These are phyloP conservation scores for Mola mola DNA, from an alignment of 2,113 vertebrate species.

Conservation along the genomic window DNA sequence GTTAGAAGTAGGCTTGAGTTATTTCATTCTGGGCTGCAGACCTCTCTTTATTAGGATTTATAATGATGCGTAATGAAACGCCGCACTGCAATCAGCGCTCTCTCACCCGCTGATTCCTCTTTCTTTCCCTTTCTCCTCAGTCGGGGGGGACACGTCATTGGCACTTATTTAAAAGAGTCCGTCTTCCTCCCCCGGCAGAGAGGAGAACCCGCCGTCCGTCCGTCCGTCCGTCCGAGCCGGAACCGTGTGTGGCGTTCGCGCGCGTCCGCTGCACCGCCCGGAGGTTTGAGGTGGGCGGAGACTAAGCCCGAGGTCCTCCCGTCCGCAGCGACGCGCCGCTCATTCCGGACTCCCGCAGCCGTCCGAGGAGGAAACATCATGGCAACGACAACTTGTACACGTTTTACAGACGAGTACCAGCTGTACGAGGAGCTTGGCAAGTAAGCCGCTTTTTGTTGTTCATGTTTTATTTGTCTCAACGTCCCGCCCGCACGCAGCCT, in stretches of 20 bases:
- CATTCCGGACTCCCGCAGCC: slow-evolving; percentile 50
- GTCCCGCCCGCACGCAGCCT: slow-evolving; percentile 28
- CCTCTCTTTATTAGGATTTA: slow-evolving; percentile 9
- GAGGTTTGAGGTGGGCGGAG: slow-evolving; percentile 70
- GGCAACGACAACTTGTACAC: slow-evolving; percentile 92
- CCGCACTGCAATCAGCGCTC: slow-evolving; percentile 7
- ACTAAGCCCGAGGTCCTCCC: slow-evolving; percentile 44
- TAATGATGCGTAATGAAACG: slow-evolving; percentile 9
- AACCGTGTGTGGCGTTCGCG: slow-evolving; percentile 3
- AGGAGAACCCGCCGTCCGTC: no score
- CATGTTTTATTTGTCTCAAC: background rate
- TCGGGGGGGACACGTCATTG: slow-evolving; percentile 34
- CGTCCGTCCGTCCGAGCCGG: background rate
- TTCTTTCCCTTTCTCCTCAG: background rate
- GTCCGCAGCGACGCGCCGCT: slow-evolving; percentile 55
- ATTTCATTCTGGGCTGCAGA: slow-evolving; percentile 21
- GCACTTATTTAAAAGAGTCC: slow-evolving; percentile 55
- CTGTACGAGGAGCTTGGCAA: slow-evolving; percentile 97
- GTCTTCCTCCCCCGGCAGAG: slow-evolving; percentile 6
- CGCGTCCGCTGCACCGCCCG: slow-evolving; percentile 37
- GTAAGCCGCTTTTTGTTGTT: slow-evolving; percentile 86
- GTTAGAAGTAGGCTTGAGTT: no score
- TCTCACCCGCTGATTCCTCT: background rate
- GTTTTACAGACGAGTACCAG: slow-evolving; percentile 94
- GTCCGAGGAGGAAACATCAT: slow-evolving; percentile 77